phyloP scores from a whole-genome alignment of 2,797 vertebrate genomes.

The Sebastes glaucus region DNA sequence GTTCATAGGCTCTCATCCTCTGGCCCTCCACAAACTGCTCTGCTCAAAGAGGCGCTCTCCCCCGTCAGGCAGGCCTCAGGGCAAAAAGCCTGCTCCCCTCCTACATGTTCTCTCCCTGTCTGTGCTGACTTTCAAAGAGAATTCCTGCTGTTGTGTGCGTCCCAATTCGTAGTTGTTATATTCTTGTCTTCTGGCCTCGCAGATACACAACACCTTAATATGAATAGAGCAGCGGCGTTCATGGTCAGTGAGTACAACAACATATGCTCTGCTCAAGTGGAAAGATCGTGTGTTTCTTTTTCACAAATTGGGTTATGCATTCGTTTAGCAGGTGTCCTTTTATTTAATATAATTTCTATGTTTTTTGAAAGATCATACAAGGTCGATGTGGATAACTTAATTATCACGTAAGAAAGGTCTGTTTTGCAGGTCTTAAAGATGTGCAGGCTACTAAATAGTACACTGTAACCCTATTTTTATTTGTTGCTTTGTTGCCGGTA shows the following conservation, averaged over 20 bases:
- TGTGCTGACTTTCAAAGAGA: slow-evolving; percentile 74
- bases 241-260: slow-evolving; percentile 9
- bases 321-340: slow-evolving; percentile 15
- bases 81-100: slow-evolving; percentile 60
- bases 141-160: slow-evolving; percentile 74
- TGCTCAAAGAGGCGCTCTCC: slow-evolving; percentile 66
- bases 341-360: slow-evolving; percentile 8
- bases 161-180: slow-evolving; percentile 69
- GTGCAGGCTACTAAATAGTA: slow-evolving; percentile 60
- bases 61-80: slow-evolving; percentile 61
- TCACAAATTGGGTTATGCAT: not conserved
- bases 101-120: slow-evolving; percentile 58
- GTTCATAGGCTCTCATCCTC: slow-evolving; percentile 72
- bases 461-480: slow-evolving; percentile 74
- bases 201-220: slow-evolving; percentile 52
- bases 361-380: slow-evolving; percentile 27
- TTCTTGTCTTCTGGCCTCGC: slow-evolving; percentile 64
- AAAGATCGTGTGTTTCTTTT: not conserved
- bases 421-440: slow-evolving; percentile 64
- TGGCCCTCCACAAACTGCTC: slow-evolving; percentile 70
- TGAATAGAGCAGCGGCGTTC: slow-evolving; percentile 25
- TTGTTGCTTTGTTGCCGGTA: slow-evolving; percentile 82
- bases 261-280: not conserved
- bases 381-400: slow-evolving; percentile 48
- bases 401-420: slow-evolving; percentile 59